Percentiles rank a stretch among this genome's conserved stretches.
Evolutionary conservation across 2,797 vertebrate species (phyloP).

Genomic region (Pygocentrus nattereri): DNA sequence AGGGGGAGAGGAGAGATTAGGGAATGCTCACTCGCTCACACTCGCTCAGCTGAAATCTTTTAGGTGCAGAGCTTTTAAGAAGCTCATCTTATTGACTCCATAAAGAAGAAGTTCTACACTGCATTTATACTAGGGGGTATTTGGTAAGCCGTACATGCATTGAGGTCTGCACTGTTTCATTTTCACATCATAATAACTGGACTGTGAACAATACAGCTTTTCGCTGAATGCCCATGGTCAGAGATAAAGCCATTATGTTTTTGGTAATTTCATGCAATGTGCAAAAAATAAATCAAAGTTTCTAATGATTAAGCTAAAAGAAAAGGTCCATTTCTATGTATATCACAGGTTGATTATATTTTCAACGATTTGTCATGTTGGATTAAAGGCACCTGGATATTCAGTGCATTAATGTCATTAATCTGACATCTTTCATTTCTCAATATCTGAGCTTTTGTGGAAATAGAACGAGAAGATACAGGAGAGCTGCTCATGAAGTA

Average conservation of each 20-base stretch:
- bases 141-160: conserved; percentile 6
- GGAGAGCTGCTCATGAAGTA: not conserved
- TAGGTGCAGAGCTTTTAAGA: conserved; percentile 31
- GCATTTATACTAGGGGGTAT: not conserved
- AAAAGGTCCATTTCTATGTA: too few species aligned
- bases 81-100: conserved; percentile 30
- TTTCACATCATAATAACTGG: not conserved
- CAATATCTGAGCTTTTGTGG: not conserved
- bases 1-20: conserved; percentile 15
- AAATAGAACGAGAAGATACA: not conserved
- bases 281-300: not conserved
- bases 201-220: not conserved
- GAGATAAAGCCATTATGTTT: too few species aligned
- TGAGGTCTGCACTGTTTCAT: not conserved
- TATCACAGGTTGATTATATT: too few species aligned
- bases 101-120: conserved; percentile 1
- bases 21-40: conserved; percentile 15
- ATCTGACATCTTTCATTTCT: not conserved
- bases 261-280: not conserved
- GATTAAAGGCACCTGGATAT: too few species aligned
- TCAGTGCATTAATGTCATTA: too few species aligned
- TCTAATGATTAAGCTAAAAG: too few species aligned
- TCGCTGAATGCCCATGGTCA: not conserved
- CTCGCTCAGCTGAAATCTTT: conserved; percentile 22
- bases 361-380: too few species aligned